These are phyloP conservation scores for Platichthys flesus DNA, from an alignment of 2,113 vertebrate genomes.

Conservation along the genomic window DNA sequence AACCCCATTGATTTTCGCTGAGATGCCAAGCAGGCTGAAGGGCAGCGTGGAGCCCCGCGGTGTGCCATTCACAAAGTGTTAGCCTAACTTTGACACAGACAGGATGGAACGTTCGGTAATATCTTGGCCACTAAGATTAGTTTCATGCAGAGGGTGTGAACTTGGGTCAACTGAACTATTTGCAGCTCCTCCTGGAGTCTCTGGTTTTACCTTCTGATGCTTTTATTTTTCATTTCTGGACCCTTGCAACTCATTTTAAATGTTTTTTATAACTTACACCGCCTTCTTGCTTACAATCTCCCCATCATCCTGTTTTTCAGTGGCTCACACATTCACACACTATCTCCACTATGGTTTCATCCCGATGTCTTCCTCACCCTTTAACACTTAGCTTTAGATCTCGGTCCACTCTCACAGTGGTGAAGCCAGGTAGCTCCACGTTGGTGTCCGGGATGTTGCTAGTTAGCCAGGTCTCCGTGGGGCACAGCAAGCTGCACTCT, in stretches of 20 bases:
- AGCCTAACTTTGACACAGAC: conserved; percentile 28
- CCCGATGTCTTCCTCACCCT: background rate
- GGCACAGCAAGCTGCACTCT: too few species aligned
- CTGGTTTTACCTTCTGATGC: background rate
- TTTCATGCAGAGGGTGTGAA: background rate
- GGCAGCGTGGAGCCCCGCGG: conserved; percentile 69
- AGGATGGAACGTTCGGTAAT: conserved; percentile 19
- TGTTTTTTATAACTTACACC: too few species aligned
- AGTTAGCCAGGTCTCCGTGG: too few species aligned
- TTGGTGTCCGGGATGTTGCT: too few species aligned
- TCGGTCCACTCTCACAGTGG: too few species aligned
- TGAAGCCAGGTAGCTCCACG: too few species aligned
- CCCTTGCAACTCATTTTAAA: too few species aligned
- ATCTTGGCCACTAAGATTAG: background rate
- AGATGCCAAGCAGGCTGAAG: conserved; percentile 71
- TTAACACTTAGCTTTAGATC: conserved; percentile 49
- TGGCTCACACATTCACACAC: background rate
- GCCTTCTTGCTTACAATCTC: too few species aligned
- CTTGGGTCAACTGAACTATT: conserved; percentile 4
- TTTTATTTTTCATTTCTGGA: background rate
- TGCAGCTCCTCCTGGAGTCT: background rate
- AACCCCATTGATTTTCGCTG: conserved; percentile 74
- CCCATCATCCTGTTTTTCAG: too few species aligned
- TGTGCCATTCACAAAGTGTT: conserved; percentile 72
- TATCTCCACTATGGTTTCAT: background rate